Evolutionary conservation across 2,797 vertebrate genomes (phyloP).

Genomic region (Buphagus erythrorhynchus): DNA sequence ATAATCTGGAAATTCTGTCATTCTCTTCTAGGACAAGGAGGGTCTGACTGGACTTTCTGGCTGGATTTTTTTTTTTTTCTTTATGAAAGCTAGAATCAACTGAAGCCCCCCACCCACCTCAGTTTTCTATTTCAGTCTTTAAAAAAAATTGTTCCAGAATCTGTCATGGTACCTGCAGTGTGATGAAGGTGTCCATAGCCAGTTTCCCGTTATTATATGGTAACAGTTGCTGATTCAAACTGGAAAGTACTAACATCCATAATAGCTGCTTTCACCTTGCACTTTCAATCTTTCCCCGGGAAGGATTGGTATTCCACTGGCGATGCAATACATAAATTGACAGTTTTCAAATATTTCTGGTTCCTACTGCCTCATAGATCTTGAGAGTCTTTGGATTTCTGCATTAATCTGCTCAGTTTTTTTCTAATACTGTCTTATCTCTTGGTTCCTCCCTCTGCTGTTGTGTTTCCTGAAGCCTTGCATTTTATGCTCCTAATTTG

Average conservation of each 20-base stretch:
- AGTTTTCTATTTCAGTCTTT: not conserved
- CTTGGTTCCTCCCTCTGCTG: not conserved
- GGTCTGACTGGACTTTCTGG: not conserved
- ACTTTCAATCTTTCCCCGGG: not conserved
- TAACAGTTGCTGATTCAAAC: not conserved
- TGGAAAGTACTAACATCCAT: not conserved
- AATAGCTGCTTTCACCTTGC: constrained; percentile 5
- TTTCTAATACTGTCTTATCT: not conserved
- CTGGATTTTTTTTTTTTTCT: not conserved
- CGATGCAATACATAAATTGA: constrained; percentile 14
- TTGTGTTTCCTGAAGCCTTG: not conserved
- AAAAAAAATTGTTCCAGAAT: not conserved
- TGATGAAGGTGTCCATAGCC: not conserved
- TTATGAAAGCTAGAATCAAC: not conserved
- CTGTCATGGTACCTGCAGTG: not conserved
- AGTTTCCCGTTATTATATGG: not conserved
- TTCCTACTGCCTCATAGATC: constrained; percentile 1
- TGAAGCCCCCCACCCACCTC: not conserved
- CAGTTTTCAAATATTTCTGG: not conserved
- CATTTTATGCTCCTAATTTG: not conserved
- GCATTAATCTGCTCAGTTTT: not conserved
- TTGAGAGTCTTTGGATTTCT: not conserved
- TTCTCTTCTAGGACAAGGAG: not conserved
- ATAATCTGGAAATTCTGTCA: not conserved
- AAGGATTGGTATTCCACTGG: not conserved